A percentile compares a stretch with the other conserved stretches of the same genome.
phyloP scores from a whole-genome alignment of 2,113 vertebrate genomes.

The Cyphomyrus plagiostoma region DNA sequence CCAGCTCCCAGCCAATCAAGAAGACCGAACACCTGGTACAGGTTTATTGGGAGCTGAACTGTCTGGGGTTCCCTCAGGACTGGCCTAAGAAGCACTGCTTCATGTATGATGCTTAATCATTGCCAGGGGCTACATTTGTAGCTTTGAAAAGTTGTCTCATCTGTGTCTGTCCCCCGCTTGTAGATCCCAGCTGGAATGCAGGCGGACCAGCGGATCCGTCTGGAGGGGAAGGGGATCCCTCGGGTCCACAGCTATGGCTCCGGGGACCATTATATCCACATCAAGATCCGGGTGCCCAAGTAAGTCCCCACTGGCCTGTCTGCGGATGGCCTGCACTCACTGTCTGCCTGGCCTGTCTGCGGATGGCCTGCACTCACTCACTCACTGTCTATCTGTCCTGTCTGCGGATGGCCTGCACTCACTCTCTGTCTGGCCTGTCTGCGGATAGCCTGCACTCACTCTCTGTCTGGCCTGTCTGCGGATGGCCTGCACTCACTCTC shows the following conservation, averaged over 20 bases:
- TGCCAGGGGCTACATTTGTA: not conserved
- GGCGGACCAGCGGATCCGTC: conserved; percentile 78
- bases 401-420: too few relatives aligned
- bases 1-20: not conserved
- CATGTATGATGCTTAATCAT: not conserved
- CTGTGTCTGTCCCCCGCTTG: not conserved
- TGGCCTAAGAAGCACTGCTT: not conserved
- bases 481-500: too few relatives aligned
- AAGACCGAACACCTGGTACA: not conserved
- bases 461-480: too few relatives aligned
- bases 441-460: too few relatives aligned
- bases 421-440: too few relatives aligned
- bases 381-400: too few relatives aligned
- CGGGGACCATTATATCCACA: conserved; percentile 89
- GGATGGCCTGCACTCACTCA: too few relatives aligned
- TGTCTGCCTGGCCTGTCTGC: too few relatives aligned
- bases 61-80: not conserved
- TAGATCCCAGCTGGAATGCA: conserved; percentile 88
- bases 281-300: conserved; percentile 91
- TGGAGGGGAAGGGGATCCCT: conserved; percentile 86
- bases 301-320: conserved; percentile 49
- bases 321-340: not conserved
- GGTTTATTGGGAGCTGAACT: not conserved
- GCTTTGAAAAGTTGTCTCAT: not conserved
- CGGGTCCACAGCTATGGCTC: conserved; percentile 84